These are phyloP conservation scores for Centroberyx gerrardi DNA, from an alignment of 2,797 vertebrate species.

Conservation along the genomic window DNA sequence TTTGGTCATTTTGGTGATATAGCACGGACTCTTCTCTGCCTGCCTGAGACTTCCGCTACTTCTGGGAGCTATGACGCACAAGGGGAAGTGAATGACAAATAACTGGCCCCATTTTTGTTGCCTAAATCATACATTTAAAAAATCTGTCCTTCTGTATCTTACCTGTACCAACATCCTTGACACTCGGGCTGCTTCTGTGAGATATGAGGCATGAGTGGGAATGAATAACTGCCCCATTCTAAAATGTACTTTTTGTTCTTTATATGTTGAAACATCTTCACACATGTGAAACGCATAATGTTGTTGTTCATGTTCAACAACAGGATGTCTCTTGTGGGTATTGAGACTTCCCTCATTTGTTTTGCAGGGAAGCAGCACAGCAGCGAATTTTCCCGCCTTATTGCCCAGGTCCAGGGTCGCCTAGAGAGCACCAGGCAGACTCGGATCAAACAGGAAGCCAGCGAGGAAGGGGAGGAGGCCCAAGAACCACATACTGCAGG, in stretches of 20 bases:
- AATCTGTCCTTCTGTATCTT: too few relatives aligned
- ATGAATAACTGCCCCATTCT: too few relatives aligned
- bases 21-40: too few relatives aligned
- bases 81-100: too few relatives aligned
- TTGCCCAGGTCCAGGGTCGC: constrained; percentile 83
- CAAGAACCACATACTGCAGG: constrained; percentile 49
- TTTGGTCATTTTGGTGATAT: too few relatives aligned
- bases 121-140: too few relatives aligned
- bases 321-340: background rate
- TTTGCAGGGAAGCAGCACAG: constrained; percentile 84
- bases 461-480: constrained; percentile 26
- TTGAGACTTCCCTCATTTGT: constrained; percentile 12
- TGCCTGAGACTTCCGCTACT: too few relatives aligned
- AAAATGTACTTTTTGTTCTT: background rate
- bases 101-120: too few relatives aligned
- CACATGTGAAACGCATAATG: background rate
- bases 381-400: constrained; percentile 82
- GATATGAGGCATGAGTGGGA: too few relatives aligned
- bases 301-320: constrained; percentile 7
- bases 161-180: too few relatives aligned
- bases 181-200: too few relatives aligned
- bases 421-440: constrained; percentile 52
- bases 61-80: too few relatives aligned
- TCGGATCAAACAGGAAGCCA: constrained; percentile 67
- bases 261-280: background rate